These are phyloP conservation scores for Tromatobia lineatoria DNA, from an alignment of 2,888 invertebrate genomes.

Conservation along the genomic window DNA sequence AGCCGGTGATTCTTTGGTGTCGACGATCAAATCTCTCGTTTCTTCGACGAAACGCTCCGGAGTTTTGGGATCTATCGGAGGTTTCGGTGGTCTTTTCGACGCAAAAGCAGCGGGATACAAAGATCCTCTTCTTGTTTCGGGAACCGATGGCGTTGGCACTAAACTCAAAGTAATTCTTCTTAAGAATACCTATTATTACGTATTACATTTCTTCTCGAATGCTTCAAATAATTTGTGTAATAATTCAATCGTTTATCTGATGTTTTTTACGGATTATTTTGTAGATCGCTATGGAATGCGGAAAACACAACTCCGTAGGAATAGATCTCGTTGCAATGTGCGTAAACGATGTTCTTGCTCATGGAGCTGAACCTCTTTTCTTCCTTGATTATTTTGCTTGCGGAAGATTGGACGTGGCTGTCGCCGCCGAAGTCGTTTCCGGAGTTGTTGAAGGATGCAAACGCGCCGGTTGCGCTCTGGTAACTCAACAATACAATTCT, in stretches of 20 bases:
- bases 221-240: slow-evolving; percentile 11
- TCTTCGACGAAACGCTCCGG: slow-evolving; percentile 92
- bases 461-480: slow-evolving; percentile 93
- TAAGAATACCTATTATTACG: neutral
- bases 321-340: slow-evolving; percentile 99
- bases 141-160: slow-evolving; percentile 98
- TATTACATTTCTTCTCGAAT: neutral
- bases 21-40: slow-evolving; percentile 93
- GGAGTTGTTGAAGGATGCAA: slow-evolving; percentile 96
- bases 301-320: slow-evolving; percentile 94
- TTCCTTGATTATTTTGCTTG: slow-evolving; percentile 99
- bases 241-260: neutral
- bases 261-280: slow-evolving; percentile 24
- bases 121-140: slow-evolving; percentile 96
- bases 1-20: slow-evolving; percentile 95
- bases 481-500: slow-evolving; percentile 13
- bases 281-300: slow-evolving; percentile 93
- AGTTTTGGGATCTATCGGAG: slow-evolving; percentile 93
- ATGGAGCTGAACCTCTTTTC: slow-evolving; percentile 97
- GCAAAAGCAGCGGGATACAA: slow-evolving; percentile 90
- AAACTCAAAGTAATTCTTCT: slow-evolving; percentile 92
- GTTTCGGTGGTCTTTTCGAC: slow-evolving; percentile 98
- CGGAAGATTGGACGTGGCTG: slow-evolving; percentile 92
- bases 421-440: slow-evolving; percentile 92
- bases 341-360: slow-evolving; percentile 97